Evolutionary conservation across 2,113 vertebrate species (phyloP), one percentile per base, ranked within the genome.

Genomic region (Orycteropus afer): DNA sequence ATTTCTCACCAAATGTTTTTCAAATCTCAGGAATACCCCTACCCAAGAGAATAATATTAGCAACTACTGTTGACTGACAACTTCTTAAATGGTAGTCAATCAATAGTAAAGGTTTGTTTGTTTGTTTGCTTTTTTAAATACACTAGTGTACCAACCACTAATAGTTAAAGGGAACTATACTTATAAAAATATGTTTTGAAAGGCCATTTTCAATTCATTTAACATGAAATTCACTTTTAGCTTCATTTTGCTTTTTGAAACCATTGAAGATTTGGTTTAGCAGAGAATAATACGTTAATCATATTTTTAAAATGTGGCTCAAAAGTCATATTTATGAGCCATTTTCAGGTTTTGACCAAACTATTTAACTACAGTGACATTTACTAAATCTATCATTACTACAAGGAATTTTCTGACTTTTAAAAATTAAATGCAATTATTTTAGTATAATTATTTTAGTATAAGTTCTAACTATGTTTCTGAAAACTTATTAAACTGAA

Each of bases 321-420:
- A 80, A 71, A 87, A 87, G 40, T 89, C 59, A 81, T 0, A 89
- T 34, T 20, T 67, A 5, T 29, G 77, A 45, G 61, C 93, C 40
- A 89, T 59, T 65, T 76, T 94, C 34, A 91, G 67, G 65, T 74
- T 93, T 79, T 79, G 84, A 69, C 13, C 61, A 83, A 83, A 45
- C 10, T 79, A 61, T 40, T 79, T 20, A 86, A 17, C n/a, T 67
- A 65, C 3, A 55, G 7, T 37, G 73, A 65, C 79, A 89, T 78
- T 61, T 67, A 74, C 14, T 93, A 86, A 82, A 40, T 59, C 80
- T 49, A 32, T 13, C 23, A 25, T 69, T 74, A 79, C 42, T 49
- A 42, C 3, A n/a, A 82, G 18, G n/a, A 34, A 47, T 67, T 86
- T 88, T 89, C 69, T 13, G 55, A 88, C 4, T n/a, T n/a, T n/a